Base-by-base conservation (phyloP, 2,113 vertebrate genomes). In the Tachysurus vachellii region DNA sequence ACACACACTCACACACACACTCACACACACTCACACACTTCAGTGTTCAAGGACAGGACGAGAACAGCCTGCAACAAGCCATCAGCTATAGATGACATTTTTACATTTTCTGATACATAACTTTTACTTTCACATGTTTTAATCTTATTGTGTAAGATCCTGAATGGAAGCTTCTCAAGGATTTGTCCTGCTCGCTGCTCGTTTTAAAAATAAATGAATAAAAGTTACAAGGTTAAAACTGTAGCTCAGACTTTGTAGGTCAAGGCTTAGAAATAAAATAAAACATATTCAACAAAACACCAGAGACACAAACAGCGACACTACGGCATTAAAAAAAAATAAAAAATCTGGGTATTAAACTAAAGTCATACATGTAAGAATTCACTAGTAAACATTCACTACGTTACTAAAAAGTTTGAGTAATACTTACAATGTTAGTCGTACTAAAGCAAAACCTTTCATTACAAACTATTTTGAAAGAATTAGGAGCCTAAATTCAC, bases 71-170 rank as follows among this genome's bases (percentile, higher is more conserved):
- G 17, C 28, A 36, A 80, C 71, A 13, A 59, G 56, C 31, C 31
- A 61, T 81, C 85, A 85, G 87, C 92, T 62, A 91, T 83, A 89
- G 87, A 93, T 89, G 90, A 91, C 91, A 93, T 90, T 92, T 91
- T 75, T 36, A 82, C 89, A 91, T 91, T 87, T 89, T 64, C 89
- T 92, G 90, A 93, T 94, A 91, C 93, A 92, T 91, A 92, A 89
- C 91, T 87, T 57, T 86, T 85, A 86, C 57, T 54, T 70, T 62
- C 87, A 88, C 56, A 86, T 68, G 11, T 57, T 31, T 4, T 31
- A 10, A 50, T 23, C 2, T 26, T 2, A 8, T 50, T 14, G 53
- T 12, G 53, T 54, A 80, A 21, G 16, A 36, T 56, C 36, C 57
- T 80, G 73, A 50, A 50, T 26, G n/a, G 73, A 50, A 5, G 19